Evolutionary conservation across 2,113 vertebrate genomes (phyloP).

Genomic region (Tonatia bakeri): DNA sequence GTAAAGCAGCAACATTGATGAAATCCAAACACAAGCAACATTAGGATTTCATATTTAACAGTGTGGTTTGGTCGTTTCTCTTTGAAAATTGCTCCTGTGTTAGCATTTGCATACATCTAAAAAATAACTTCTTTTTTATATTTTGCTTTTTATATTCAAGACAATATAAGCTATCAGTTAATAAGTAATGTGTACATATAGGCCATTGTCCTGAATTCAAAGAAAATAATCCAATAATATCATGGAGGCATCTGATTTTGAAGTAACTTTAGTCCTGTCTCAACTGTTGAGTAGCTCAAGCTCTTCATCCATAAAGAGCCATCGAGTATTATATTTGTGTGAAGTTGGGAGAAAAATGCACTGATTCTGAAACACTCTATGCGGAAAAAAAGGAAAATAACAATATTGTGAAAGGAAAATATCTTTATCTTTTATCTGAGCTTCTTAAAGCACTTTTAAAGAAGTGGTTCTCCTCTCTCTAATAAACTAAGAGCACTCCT

Average conservation of each 20-base stretch:
- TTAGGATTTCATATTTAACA: background rate
- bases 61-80: background rate
- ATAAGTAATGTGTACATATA: background rate
- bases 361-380: background rate
- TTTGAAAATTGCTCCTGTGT: background rate
- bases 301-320: background rate
- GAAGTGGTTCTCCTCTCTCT: background rate
- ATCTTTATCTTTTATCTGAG: background rate
- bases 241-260: background rate
- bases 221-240: background rate
- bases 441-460: constrained; percentile 14
- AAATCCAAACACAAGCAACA: background rate
- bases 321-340: background rate
- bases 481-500: background rate
- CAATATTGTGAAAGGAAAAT: background rate
- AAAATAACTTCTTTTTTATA: background rate
- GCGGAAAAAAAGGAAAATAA: background rate
- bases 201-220: background rate
- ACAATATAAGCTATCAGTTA: background rate
- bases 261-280: background rate
- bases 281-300: background rate
- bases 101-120: background rate
- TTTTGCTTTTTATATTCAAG: background rate
- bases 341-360: background rate
- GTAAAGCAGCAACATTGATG: background rate